These are phyloP conservation scores for Thalassophryne amazonica DNA, from an alignment of 2,797 vertebrate species.

Conservation along the genomic window DNA sequence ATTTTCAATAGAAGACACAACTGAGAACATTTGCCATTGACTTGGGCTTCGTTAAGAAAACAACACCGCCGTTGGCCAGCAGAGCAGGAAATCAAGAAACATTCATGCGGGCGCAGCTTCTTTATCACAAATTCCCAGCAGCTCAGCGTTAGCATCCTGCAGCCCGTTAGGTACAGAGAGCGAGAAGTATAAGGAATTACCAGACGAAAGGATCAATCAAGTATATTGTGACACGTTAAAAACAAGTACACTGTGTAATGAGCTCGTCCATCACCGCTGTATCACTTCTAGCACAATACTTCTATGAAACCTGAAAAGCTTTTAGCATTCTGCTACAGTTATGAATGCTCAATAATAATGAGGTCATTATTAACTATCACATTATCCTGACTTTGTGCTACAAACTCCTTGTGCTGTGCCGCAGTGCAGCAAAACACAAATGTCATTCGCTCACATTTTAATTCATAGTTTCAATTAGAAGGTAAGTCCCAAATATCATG, in stretches of 20 bases:
- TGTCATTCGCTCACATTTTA: conserved; percentile 35
- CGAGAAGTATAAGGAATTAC: conserved; percentile 15
- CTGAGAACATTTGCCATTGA: conserved; percentile 29
- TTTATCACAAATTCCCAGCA: conserved; percentile 56
- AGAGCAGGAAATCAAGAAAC: conserved; percentile 43
- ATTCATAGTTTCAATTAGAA: conserved; percentile 51
- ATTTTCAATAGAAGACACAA: conserved; percentile 25
- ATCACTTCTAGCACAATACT: conserved; percentile 8
- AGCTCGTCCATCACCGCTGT: background rate
- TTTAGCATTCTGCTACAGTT: background rate
- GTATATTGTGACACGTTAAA: conserved; percentile 24
- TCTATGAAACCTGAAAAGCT: conserved; percentile 5
- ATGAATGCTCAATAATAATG: conserved; percentile 33
- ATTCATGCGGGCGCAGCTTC: conserved; percentile 6
- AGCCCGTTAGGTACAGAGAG: conserved; percentile 24
- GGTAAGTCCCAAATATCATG: conserved; percentile 11
- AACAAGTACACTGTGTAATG: background rate
- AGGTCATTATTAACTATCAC: conserved; percentile 39
- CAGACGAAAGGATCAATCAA: conserved; percentile 4
- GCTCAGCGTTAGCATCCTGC: conserved; percentile 24
- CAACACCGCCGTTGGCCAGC: conserved; percentile 36
- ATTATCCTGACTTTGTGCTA: conserved; percentile 19
- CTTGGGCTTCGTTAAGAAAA: conserved; percentile 46
- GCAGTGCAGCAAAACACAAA: conserved; percentile 16
- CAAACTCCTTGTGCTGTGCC: conserved; percentile 9